Evolutionary conservation across 2,888 invertebrate genomes (phyloP).

Genomic region (Dynastes grantii): DNA sequence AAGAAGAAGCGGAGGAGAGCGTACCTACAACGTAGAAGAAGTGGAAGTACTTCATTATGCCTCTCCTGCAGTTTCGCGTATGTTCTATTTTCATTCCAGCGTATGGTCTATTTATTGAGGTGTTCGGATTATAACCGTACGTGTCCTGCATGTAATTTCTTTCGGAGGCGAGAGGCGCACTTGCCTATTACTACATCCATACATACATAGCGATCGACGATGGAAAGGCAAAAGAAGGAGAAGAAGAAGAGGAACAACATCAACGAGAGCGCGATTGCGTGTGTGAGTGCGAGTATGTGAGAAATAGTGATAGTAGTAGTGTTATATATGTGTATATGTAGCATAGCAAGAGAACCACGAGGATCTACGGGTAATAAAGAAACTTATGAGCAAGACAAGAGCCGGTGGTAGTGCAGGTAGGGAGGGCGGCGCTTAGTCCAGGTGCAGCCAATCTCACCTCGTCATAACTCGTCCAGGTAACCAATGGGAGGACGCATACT

Average conservation of each 20-base stretch:
- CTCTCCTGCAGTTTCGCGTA: slow-evolving; percentile 50
- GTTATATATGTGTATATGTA: slow-evolving; percentile 15
- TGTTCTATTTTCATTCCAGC: slow-evolving; percentile 61
- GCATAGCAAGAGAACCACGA: slow-evolving; percentile 1
- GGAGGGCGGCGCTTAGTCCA: slow-evolving; percentile 68
- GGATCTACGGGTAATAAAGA: slow-evolving; percentile 67
- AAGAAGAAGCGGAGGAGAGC: too few relatives aligned
- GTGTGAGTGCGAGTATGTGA: neutral
- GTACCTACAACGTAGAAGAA: slow-evolving; percentile 28
- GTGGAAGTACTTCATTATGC: slow-evolving; percentile 57
- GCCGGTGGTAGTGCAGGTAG: slow-evolving; percentile 62
- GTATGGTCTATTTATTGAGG: slow-evolving; percentile 63
- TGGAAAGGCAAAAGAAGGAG: neutral
- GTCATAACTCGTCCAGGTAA: slow-evolving; percentile 69
- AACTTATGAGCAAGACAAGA: slow-evolving; percentile 68
- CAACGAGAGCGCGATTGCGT: neutral
- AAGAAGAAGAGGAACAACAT: slow-evolving; percentile 5
- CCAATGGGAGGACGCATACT: slow-evolving; percentile 69
- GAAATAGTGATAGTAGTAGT: slow-evolving; percentile 1
- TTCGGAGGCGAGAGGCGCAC: neutral
- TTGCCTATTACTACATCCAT: too few relatives aligned
- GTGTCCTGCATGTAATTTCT: slow-evolving; percentile 22
- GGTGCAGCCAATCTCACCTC: slow-evolving; percentile 71
- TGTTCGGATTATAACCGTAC: slow-evolving; percentile 58
- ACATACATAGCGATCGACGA: neutral